Base-by-base conservation (phyloP, 1,140 invertebrate genomes). In the Cydia fagiglandana region DNA sequence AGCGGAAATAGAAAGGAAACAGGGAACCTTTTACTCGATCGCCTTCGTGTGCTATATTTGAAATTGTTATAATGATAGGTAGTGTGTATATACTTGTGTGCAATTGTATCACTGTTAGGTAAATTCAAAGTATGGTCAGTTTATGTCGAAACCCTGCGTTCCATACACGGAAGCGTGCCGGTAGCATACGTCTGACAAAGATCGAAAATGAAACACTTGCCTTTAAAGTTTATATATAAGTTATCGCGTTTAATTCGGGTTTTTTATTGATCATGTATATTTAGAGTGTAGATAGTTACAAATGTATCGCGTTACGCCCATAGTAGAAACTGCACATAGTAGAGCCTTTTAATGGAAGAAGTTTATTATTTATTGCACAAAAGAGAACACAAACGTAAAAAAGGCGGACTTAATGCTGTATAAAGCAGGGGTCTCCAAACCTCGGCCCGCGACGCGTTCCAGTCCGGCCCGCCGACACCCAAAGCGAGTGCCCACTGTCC, bases 21-120 rank as follows among this genome's bases (percentile, higher is more conserved):
- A 85, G 84, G 84, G 84, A 85, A 80, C 70, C 76, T 83, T 76
- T 81, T 81, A 80, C 66, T 81, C 38, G 73, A 78, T 75, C 77
- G 76, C 78, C 77, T 79, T 81, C 80, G 77, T 80, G 76, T 80
- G 79, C 76, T 83, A 75, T 76, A 75, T 78, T 75, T 73, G 74
- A 50, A 61, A 73, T 74, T 73, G 77, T 79, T 73, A 70, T 50
- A 47, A 74, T 56, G 12, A 17, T 70, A 70, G 34, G 34, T 41
- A 70, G 34, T 70, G 28, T 34, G 30, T 70, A 38, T 70, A 45
- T 70, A 70, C 38, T 70, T 70, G 66, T 70, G 66, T 45, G 15
- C 30, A 30, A 70, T 70, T 70, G 2, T 70, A 20, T 41, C 5
- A 70, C 30, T 70, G 66, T 70, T 68, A 70, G 66, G 66, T 70